A percentile compares a stretch with the other conserved stretches of the same genome.
phyloP scores from a whole-genome alignment of 2,888 invertebrate species.

The Copidosoma aretas region DNA sequence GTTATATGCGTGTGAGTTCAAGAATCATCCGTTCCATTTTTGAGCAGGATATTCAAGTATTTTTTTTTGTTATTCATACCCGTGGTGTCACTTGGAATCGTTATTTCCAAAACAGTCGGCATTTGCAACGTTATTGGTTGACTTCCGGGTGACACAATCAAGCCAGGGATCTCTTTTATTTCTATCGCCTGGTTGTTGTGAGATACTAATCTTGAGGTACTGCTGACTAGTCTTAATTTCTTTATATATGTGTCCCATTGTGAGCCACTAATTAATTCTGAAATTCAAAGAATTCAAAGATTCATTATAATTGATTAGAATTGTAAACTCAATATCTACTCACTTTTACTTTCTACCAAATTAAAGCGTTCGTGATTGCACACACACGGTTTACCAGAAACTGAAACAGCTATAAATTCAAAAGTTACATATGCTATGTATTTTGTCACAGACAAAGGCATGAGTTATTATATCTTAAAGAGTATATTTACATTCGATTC shows the following conservation, averaged over 20 bases:
- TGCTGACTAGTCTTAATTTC: slow-evolving; percentile 51
- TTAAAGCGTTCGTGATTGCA: slow-evolving; percentile 64
- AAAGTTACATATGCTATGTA: slow-evolving; percentile 21
- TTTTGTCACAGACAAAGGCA: slow-evolving; percentile 25
- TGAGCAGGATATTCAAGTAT: too few relatives aligned
- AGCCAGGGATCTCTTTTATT: slow-evolving; percentile 51
- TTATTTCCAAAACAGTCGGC: slow-evolving; percentile 51
- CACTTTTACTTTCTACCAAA: slow-evolving; percentile 51
- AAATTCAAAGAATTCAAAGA: slow-evolving; percentile 3
- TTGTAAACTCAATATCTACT: slow-evolving; percentile 30
- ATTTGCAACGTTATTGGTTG: slow-evolving; percentile 45
- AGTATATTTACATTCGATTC: slow-evolving; percentile 78
- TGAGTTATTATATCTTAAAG: slow-evolving; percentile 10
- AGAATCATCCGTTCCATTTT: too few relatives aligned
- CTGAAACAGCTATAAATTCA: slow-evolving; percentile 66
- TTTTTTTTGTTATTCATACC: slow-evolving; percentile 16
- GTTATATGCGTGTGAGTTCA: too few relatives aligned
- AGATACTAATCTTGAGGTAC: slow-evolving; percentile 51
- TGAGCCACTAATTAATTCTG: slow-evolving; percentile 52
- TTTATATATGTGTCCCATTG: slow-evolving; percentile 59
- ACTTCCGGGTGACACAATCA: slow-evolving; percentile 53
- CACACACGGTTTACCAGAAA: slow-evolving; percentile 68
- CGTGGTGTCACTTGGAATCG: slow-evolving; percentile 23
- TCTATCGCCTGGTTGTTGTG: slow-evolving; percentile 50
- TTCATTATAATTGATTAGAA: slow-evolving; percentile 2